phyloP scores from a whole-genome alignment of 2,888 invertebrate genomes.

The Junonia oenone region DNA sequence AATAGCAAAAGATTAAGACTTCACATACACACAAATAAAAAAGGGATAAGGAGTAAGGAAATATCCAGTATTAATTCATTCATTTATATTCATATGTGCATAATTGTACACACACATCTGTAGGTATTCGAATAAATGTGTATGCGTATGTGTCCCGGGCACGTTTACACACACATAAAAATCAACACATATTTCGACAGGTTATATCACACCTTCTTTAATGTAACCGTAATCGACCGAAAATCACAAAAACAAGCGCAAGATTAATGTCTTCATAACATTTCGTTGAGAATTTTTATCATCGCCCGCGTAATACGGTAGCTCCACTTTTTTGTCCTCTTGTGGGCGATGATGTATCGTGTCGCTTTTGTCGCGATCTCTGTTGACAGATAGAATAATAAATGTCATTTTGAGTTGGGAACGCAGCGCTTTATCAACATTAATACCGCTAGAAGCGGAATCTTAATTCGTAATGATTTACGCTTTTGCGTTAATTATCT shows the following conservation, averaged over 20 bases:
- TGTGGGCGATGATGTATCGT: slow-evolving; percentile 34
- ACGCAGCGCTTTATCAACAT: slow-evolving; percentile 1
- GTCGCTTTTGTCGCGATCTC: slow-evolving; percentile 16
- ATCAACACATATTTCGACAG: not conserved
- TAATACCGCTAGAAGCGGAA: not conserved
- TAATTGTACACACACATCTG: too few relatives aligned
- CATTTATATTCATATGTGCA: too few relatives aligned
- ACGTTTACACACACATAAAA: not conserved
- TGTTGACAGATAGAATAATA: slow-evolving; percentile 30
- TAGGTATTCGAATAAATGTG: too few relatives aligned
- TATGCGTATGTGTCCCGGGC: too few relatives aligned
- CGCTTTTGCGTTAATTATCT: not conserved
- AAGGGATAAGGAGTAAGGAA: too few relatives aligned
- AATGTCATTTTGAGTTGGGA: slow-evolving; percentile 21
- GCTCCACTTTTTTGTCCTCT: slow-evolving; percentile 16
- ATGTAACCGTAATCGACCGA: not conserved
- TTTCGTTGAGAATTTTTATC: not conserved
- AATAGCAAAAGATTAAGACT: too few relatives aligned
- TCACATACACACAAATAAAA: too few relatives aligned
- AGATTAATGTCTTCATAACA: slow-evolving; percentile 1
- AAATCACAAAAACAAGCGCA: not conserved
- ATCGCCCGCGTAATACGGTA: slow-evolving; percentile 16
- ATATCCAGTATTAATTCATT: too few relatives aligned
- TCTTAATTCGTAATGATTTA: not conserved
- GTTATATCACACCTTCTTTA: not conserved